Conservation (phyloP, 1,140 invertebrate genomes). For the Bombus sibiricus region DNA sequence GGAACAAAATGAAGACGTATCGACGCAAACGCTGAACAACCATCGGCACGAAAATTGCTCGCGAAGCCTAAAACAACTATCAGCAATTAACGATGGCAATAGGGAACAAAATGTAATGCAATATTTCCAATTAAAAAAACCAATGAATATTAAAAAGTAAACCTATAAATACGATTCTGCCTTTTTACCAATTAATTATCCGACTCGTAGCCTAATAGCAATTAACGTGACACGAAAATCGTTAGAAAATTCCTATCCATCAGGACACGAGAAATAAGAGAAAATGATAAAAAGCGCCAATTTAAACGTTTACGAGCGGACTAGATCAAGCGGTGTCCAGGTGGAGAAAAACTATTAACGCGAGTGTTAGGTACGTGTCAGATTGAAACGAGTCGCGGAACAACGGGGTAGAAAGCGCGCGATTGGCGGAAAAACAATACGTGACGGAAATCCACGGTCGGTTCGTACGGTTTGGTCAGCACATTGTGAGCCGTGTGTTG, state of each 20-base stretch:
- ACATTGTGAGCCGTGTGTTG: constrained; percentile 28
- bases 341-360: not conserved
- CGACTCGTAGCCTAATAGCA: no score
- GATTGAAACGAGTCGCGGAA: not conserved
- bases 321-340: not conserved
- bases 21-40: no score
- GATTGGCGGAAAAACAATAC: constrained; percentile 40
- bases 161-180: not conserved
- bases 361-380: constrained; percentile 22
- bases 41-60: no score
- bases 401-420: not conserved
- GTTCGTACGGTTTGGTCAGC: constrained; percentile 10
- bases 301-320: not conserved
- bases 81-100: not conserved
- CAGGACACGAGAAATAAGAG: not conserved
- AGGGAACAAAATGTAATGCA: not conserved
- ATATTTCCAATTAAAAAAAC: not conserved
- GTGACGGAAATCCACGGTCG: constrained; percentile 18
- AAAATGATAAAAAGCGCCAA: not conserved
- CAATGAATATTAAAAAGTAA: not conserved
- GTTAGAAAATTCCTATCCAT: not conserved
- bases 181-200: no score
- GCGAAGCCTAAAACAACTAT: not conserved
- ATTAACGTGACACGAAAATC: not conserved
- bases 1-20: no score